phyloP scores from a whole-genome alignment of 2,113 vertebrate species.

The Tretioscincus oriximinensis region DNA sequence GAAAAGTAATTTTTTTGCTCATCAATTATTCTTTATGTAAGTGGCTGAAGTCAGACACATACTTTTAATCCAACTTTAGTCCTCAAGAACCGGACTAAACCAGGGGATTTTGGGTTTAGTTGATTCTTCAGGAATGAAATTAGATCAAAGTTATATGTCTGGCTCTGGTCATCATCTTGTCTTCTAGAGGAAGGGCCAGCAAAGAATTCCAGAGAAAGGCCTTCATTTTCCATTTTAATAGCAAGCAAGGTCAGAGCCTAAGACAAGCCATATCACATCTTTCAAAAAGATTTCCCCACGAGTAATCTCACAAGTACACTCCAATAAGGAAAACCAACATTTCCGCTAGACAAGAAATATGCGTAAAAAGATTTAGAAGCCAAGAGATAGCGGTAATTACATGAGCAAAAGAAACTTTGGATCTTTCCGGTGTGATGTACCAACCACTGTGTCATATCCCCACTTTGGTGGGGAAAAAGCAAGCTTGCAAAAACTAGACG shows the following conservation, averaged over 20 bases:
- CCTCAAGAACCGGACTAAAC: no score
- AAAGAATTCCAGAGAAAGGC: background rate
- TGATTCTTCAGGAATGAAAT: no score
- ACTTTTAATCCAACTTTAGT: no score
- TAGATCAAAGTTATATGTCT: no score
- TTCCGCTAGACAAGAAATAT: no score
- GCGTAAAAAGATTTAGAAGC: background rate
- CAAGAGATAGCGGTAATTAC: background rate
- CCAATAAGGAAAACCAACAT: background rate
- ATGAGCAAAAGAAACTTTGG: background rate
- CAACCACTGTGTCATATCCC: background rate
- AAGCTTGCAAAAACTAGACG: conserved; percentile 9
- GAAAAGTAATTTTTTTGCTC: background rate
- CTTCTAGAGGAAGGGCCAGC: background rate
- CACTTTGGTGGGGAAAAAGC: background rate
- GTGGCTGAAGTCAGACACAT: background rate
- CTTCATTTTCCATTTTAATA: background rate
- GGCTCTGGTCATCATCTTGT: no score
- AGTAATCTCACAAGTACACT: background rate
- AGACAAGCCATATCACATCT: background rate
- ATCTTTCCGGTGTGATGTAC: background rate
- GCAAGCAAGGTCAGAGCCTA: background rate
- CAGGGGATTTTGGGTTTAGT: no score
- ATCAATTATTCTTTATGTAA: background rate
- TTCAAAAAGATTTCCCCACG: background rate